These are phyloP conservation scores for Silvanus unidentatus DNA, from an alignment of 2,888 invertebrate genomes.

Conservation along the genomic window DNA sequence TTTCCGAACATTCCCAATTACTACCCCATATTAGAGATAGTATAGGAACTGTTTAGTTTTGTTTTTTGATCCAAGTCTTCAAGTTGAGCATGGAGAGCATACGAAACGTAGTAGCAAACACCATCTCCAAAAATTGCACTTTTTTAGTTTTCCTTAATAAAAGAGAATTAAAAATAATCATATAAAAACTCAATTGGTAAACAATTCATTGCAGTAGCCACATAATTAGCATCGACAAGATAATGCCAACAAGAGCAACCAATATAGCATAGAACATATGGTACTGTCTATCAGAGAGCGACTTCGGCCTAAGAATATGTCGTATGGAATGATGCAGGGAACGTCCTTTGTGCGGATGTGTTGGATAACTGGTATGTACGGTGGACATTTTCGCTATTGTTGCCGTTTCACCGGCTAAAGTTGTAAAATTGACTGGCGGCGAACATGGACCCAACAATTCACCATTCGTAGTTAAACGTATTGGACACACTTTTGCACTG, in stretches of 20 bases:
- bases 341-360: constrained; percentile 23
- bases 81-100: no score
- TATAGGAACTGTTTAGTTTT: no score
- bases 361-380: constrained; percentile 20
- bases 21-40: no score
- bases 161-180: neutral
- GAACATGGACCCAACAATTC: constrained; percentile 68
- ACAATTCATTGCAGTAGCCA: constrained; percentile 20
- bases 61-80: no score
- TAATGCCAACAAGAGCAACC: constrained; percentile 34
- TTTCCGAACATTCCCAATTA: no score
- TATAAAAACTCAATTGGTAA: neutral
- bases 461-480: constrained; percentile 58
- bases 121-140: constrained; percentile 28
- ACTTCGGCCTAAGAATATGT: constrained; percentile 18
- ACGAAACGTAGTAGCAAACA: constrained; percentile 14
- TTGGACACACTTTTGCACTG: constrained; percentile 70
- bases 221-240: constrained; percentile 33
- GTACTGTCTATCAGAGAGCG: constrained; percentile 45
- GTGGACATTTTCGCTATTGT: constrained; percentile 42
- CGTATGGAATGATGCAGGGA: constrained; percentile 21
- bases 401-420: constrained; percentile 41
- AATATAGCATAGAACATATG: constrained; percentile 50
- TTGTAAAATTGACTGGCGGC: constrained; percentile 56
- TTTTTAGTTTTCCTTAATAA: constrained; percentile 18